Evolutionary conservation across 2,888 invertebrate genomes (phyloP), one percentile per base, ranked within the genome.

Genomic region (Chloroclysta siterata): DNA sequence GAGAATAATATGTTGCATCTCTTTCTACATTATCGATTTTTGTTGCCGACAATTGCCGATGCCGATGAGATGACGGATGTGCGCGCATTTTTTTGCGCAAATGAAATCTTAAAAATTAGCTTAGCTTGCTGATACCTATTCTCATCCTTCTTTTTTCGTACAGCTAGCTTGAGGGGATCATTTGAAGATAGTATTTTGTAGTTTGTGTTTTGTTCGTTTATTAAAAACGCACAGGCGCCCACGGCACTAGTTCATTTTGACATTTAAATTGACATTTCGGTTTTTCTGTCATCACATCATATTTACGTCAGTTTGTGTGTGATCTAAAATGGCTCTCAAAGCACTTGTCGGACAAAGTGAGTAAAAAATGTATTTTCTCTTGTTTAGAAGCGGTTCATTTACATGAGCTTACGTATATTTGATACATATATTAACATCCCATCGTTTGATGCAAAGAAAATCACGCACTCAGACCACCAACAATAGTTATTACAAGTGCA

Each of bases 341-440:
- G 95, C 95, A 86, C 95, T 96, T 87, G 97, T 97, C 83, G 97
- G 97, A 72, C 96, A 96, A 94, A 97, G 97, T 97, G 93, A 97
- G 97, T 96, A 82, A 73, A 72, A 83, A 77, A 75, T 73, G 66
- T 63, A 66, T 67, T 69, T 69, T 71, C 68, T 65, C 28, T 50
- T 2, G 22, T 63, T 51, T 64, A 48, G n/a, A 17, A 3, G n/a
- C 8, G 14, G n/a, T 44, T 41, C 14, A 50, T 17, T 15, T 46
- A 22, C 13, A 7, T 10, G 8, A 15, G 4, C 4, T 13, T 51
- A 11, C 33, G 6, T 28, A 22, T 47, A 59, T 46, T n/a, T 11
- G 33, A n/a, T 47, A 11, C 17, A 13, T 15, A 42, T 14, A 15
- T 22, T 2, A 6, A 48, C 41, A n/a, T 15, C 47, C 5, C 14